Base-by-base conservation (phyloP, 2,113 vertebrate genomes). In the Eira barbara region DNA sequence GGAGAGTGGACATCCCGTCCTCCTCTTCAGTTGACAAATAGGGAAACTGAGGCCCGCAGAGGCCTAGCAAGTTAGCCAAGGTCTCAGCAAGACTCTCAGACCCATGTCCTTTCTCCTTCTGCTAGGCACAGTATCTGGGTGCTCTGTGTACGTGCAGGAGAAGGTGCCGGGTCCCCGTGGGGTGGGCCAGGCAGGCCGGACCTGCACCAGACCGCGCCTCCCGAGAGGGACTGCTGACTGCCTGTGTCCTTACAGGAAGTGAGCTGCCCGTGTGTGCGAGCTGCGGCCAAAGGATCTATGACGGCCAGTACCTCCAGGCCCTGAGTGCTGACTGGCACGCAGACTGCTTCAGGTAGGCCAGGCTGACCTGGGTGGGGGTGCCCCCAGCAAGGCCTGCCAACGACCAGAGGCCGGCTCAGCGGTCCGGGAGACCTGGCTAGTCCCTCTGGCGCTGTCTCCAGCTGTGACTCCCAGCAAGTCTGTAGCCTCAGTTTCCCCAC, bases 301-400 rank as follows among this genome's bases (percentile, higher is more conserved):
- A 99, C 17, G 99, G 99, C 93, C 99, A 99, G 98, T 99, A 99
- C 98, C 99, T 99, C 95, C 99, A 99, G 99, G 99, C 99, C 4
- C 99, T 99, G 98, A 99, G 98, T 79, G 98, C 98, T 0, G 99
- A 99, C 98, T 99, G 99, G 99, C 99, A 99, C 61, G 98, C 99
- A 0, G 98, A 99, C 98, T 99, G 99, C 98, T 99, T 99, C 99
- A 99, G 99, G 99, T 99, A 99, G 89, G 79, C 49, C 4, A 3
- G 96, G 42, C 25, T 27, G 93, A 39, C 36, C 2, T 12, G 1
- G 15, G 2, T 27, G 7, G 23, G 23, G 76, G 52, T 63, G 18
- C 79, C 80, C 47, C 8, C 6, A 71, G 63, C 27, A 67, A 82
- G 67, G 49, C 71, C 80, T 21, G 5, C 59, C 63, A 52, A 74